Evolutionary conservation across 2,113 vertebrate species (phyloP).

Genomic region (Eudyptes chrysolophus): DNA sequence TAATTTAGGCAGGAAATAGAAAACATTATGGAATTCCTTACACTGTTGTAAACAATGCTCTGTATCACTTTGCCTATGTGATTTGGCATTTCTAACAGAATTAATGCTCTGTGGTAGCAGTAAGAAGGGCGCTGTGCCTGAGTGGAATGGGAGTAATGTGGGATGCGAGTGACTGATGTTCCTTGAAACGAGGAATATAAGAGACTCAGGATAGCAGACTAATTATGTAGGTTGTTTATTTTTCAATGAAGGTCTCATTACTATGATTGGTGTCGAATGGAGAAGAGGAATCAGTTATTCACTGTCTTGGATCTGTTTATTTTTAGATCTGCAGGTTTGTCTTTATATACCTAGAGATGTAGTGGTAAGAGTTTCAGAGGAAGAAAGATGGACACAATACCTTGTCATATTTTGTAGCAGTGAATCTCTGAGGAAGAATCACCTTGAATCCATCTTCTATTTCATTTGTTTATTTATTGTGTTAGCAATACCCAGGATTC

Average conservation of each 20-base stretch:
- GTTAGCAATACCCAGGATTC: not conserved
- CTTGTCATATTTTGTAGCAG: not conserved
- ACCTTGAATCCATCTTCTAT: not conserved
- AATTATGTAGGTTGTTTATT: conserved; percentile 23
- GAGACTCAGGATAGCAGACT: not conserved
- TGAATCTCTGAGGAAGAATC: not conserved
- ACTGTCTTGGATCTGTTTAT: not conserved
- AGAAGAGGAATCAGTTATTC: not conserved
- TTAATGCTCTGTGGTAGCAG: not conserved
- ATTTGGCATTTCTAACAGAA: conserved; percentile 20
- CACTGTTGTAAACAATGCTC: conserved; percentile 31
- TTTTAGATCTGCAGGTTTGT: not conserved
- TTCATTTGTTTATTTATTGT: not conserved
- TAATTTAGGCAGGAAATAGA: not conserved
- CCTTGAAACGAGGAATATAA: not conserved
- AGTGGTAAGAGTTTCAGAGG: not conserved
- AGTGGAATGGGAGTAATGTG: not conserved
- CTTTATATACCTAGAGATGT: not conserved
- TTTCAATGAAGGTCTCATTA: not conserved
- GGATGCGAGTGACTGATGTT: not conserved
- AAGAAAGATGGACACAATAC: not conserved
- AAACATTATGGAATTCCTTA: conserved; percentile 27
- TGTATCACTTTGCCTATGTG: not conserved
- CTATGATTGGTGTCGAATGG: not conserved
- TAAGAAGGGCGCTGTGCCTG: not conserved